phyloP scores from a whole-genome alignment of 64 coral and sea anemone genomes.

The Porites australiensis region DNA sequence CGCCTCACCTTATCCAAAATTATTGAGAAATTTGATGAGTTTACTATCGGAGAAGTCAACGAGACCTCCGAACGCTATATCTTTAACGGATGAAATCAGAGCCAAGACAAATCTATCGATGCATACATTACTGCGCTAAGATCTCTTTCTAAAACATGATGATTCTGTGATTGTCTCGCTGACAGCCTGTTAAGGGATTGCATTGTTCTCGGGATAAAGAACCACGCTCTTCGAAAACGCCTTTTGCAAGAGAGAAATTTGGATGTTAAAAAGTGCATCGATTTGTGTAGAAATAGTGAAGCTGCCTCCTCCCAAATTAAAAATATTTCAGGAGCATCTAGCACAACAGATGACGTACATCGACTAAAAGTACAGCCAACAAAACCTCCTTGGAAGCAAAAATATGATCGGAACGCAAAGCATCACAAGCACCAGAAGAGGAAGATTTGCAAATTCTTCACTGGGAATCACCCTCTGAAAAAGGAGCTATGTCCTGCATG shows the following conservation, averaged over 20 bases:
- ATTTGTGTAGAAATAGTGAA: conserved; percentile 28
- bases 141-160: neutral
- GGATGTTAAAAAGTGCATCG: neutral
- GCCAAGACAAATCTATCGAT: neutral
- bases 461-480: too few species aligned
- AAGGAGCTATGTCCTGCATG: too few species aligned
- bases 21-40: conserved; percentile 13
- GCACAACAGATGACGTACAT: neutral
- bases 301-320: conserved; percentile 18
- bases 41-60: conserved; percentile 12
- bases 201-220: neutral
- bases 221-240: neutral
- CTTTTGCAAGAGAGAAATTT: neutral
- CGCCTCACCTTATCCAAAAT: neutral
- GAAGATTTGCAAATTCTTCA: conserved; percentile 37
- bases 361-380: too few species aligned
- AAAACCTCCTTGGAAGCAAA: neutral
- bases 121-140: neutral
- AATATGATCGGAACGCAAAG: conserved; percentile 11
- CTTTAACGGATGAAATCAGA: neutral
- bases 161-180: neutral
- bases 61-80: conserved; percentile 13
- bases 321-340: neutral
- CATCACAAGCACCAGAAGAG: neutral
- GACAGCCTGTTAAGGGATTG: conserved; percentile 19